Conservation (phyloP, 2,797 vertebrate species). For the Enteromius unitaeniatus region DNA sequence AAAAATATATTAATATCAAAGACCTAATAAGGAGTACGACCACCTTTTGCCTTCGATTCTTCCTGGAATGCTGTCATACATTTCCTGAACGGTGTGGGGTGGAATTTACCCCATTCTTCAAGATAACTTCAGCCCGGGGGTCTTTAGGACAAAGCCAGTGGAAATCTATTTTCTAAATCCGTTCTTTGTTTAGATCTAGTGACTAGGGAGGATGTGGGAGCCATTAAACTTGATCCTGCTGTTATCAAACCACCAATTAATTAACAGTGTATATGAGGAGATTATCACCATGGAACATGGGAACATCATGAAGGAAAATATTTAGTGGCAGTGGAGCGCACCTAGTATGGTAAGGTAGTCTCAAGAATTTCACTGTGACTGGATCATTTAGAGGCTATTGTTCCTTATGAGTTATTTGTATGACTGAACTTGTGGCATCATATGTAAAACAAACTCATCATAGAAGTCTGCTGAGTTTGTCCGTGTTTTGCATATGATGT, state of each 20-base stretch:
- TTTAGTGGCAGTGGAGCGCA: conserved; percentile 32
- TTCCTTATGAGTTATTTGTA: neutral
- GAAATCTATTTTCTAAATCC: neutral
- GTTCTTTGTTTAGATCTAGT: conserved; percentile 33
- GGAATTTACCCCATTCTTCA: conserved; percentile 7
- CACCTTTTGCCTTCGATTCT: conserved; percentile 14
- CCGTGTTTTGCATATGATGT: neutral
- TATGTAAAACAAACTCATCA: neutral
- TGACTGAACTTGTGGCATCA: neutral
- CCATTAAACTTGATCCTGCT: conserved; percentile 2
- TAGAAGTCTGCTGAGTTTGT: neutral
- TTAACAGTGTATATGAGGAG: neutral
- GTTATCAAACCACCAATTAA: conserved; percentile 22
- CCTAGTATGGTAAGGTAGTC: conserved; percentile 58
- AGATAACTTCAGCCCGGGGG: neutral
- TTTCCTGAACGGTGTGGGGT: neutral
- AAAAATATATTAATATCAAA: conserved; percentile 44
- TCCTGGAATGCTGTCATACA: conserved; percentile 24
- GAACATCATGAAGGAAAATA: conserved; percentile 17
- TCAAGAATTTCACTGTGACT: neutral
- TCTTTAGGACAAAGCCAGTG: neutral
- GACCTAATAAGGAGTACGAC: conserved; percentile 19
- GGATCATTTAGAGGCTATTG: neutral
- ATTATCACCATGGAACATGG: conserved; percentile 12
- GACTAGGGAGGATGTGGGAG: conserved; percentile 8